Conservation (phyloP, 2,888 invertebrate genomes). For the Tinea pellionella region DNA sequence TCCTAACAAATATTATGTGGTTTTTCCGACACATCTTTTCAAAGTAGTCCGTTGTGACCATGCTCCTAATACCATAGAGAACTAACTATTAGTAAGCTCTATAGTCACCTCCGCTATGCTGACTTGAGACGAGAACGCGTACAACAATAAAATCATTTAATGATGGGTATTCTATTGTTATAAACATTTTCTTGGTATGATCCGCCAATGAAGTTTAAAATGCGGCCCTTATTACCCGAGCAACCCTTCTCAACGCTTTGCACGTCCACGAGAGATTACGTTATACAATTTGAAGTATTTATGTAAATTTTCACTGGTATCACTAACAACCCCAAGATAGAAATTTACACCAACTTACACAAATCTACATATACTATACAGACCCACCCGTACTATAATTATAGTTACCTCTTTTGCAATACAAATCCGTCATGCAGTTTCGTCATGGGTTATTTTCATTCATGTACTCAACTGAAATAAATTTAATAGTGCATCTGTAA, state of each 20-base stretch:
- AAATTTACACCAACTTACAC: neutral
- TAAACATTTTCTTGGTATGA: neutral
- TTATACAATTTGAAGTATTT: slow-evolving; percentile 4
- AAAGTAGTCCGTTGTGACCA: no score
- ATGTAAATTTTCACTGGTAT: neutral
- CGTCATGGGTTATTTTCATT: neutral
- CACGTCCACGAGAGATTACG: neutral
- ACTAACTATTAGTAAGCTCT: no score
- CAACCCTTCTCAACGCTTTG: neutral
- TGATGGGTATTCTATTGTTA: no score
- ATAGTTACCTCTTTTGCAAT: neutral
- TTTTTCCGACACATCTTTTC: no score
- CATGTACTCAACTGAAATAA: neutral
- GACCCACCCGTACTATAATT: no score
- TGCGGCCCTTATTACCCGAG: neutral
- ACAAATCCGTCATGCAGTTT: neutral
- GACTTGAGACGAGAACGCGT: no score
- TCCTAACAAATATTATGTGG: no score
- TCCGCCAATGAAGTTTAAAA: neutral
- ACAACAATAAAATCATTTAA: no score
- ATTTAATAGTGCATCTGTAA: neutral
- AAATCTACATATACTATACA: no score
- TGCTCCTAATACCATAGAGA: no score
- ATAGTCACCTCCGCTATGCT: no score
- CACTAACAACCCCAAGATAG: neutral